Evolutionary conservation across 92 coral and sea anemone genomes (phyloP), one percentile per base, ranked within the genome.

Genomic region (Parazoanthus swiftii): DNA sequence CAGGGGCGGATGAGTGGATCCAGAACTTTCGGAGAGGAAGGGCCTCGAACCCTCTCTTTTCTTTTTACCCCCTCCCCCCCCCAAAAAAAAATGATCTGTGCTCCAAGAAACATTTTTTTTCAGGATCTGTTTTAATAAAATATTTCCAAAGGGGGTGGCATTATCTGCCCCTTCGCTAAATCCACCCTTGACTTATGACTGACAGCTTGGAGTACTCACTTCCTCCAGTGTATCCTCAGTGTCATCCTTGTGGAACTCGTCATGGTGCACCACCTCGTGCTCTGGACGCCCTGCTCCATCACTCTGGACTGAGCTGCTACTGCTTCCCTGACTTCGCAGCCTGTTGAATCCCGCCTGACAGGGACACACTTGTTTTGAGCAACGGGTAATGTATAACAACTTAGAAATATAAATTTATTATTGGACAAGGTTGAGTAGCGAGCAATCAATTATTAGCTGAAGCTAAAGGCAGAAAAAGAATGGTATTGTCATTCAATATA

Each of bases 261-360:
- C 87, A 70, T 84, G 87, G 56, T 84, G 87, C 5, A 71, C 79
- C 43, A 84, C 87, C 4, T 84, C 67, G 33, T 84, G 65, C 18
- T 84, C 87, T 6, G 10, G 73, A 25, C 51, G 25, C 43, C 38
- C 86, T 7, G 86, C 43, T 10, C 43, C 85, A 39, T 87, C 91
- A 46, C 88, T 65, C 63, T 86, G 87, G 2, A 89, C 89, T 43
- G 91, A 36, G 74, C 89, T 81, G 68, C 90, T 67, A 74, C 86
- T 89, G 42, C 87, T 84, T 58, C 87, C 87, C 0, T 71, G 87
- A 75, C 87, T 84, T 29, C 37, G 87, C 35, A 84, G 67, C 87
- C 87, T 84, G 78, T 84, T 84, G 46, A 84, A 84, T 58, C 87
- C 87, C 16, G 23, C 79, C 87, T 83, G 16, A 20, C 72, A 80